These are phyloP conservation scores for Cladopsammia gracilis DNA, from an alignment of 64 coral and sea anemone genomes.

Conservation along the genomic window DNA sequence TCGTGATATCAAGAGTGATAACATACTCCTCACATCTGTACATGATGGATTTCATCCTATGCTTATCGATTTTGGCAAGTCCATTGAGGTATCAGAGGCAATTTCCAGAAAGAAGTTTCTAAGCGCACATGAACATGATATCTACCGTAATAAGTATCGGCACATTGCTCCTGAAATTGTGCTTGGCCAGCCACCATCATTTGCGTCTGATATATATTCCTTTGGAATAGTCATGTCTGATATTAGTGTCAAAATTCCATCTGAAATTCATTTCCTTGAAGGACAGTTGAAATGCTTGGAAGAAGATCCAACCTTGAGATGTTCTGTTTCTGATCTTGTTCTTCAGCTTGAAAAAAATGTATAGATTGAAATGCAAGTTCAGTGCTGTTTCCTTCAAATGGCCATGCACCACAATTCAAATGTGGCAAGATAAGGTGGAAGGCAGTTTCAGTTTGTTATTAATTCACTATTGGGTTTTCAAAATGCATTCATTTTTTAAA, in stretches of 20 bases:
- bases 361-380: too few relatives aligned
- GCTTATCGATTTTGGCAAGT: constrained; percentile 70
- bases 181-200: not conserved
- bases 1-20: constrained; percentile 61
- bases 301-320: not conserved
- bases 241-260: constrained; percentile 16
- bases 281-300: not conserved
- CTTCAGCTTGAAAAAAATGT: not conserved
- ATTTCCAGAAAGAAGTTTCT: constrained; percentile 30
- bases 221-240: constrained; percentile 68
- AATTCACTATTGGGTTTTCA: too few relatives aligned
- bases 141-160: constrained; percentile 27
- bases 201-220: not conserved
- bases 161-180: constrained; percentile 62
- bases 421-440: too few relatives aligned
- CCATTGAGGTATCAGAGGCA: constrained; percentile 8
- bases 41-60: constrained; percentile 39
- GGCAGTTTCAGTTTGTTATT: too few relatives aligned
- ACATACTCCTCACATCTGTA: constrained; percentile 34
- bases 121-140: constrained; percentile 15
- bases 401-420: too few relatives aligned
- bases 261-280: constrained; percentile 38
- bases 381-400: too few relatives aligned
- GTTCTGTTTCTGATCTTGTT: not conserved
- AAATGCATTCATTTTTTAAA: too few relatives aligned